Conservation (phyloP, 2,888 invertebrate species). For the Eilema griseolum region DNA sequence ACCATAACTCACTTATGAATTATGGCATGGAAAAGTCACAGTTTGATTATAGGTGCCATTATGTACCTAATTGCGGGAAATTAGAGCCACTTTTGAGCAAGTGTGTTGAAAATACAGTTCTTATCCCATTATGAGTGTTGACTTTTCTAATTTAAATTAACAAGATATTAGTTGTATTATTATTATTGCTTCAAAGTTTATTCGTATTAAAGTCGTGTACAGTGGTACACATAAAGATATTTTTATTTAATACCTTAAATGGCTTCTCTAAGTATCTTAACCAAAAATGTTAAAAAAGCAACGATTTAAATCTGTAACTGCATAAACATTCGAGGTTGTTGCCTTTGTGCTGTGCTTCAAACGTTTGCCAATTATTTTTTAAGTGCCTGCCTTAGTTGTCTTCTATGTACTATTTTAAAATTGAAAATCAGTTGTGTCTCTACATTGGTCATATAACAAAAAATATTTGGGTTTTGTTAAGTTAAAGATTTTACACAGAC, state of each 20-base stretch:
- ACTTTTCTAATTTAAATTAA: not conserved
- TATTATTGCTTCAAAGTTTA: not conserved
- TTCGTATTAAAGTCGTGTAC: not conserved
- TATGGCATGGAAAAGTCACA: no score
- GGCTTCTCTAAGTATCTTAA: not conserved
- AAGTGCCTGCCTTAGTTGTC: constrained; percentile 25
- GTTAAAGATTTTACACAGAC: no score
- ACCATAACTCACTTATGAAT: no score
- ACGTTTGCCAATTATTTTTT: constrained; percentile 61
- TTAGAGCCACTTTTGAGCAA: no score
- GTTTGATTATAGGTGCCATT: no score
- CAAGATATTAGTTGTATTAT: no score
- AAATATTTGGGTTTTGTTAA: no score
- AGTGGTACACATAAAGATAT: not conserved
- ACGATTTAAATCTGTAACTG: constrained; percentile 47
- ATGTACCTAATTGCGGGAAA: no score
- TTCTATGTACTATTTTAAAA: constrained; percentile 8
- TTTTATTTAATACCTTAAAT: not conserved
- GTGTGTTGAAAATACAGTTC: no score
- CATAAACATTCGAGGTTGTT: constrained; percentile 37
- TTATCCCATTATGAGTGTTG: not conserved
- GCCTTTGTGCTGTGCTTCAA: constrained; percentile 46
- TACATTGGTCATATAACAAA: no score
- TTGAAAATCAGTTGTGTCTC: no score
- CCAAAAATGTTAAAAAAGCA: not conserved